Evolutionary conservation across 2,888 invertebrate genomes (phyloP), one percentile per base, ranked within the genome.

Genomic region (Xestoiulus laeticollis): DNA sequence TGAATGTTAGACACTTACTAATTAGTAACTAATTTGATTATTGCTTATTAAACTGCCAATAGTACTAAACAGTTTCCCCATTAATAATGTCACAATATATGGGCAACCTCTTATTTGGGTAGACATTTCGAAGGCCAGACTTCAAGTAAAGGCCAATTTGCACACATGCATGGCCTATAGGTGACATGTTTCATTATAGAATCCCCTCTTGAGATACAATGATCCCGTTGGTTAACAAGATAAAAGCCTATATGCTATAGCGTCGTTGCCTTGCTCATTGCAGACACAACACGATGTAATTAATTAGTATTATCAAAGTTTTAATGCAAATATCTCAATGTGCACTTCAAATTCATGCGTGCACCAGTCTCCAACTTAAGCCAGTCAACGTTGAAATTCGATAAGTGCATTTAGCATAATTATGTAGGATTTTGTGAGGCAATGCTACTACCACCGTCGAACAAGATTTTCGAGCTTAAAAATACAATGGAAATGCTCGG

Each of bases 381-480:
- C 68, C 26, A 68, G 68, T 8, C 68, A 26, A 68, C 68, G 68
- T 68, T 68, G 68, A 68, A 68, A 68, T 68, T 68, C 68, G 68
- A 68, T 68, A 68, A 68, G 68, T 68, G 68, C 68, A 68, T 68
- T 68, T 68, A 68, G 68, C 68, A 68, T 68, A 68, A 68, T 68
- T 68, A 68, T 22, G 68, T 68, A 1, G 22, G 26, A 68, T 68
- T n/a, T 68, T 22, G 26, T 22, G 22, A 22, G 68, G 26, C 22
- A 68, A 68, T 68, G 10, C 5, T 22, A 68, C 26, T 26, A 1
- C 8, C 14, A 48, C 1, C 2, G 48, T 48, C 48, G 48, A 5
- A 16, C 26, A 6, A 6, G 22, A 22, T 3, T 68, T 68, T 68
- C 26, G 26, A 68, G 68, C 68, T 68, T 68, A 68, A 68, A 68